These are phyloP conservation scores for Dusona sp. DNA, from an alignment of 2,888 invertebrate genomes.

Conservation along the genomic window DNA sequence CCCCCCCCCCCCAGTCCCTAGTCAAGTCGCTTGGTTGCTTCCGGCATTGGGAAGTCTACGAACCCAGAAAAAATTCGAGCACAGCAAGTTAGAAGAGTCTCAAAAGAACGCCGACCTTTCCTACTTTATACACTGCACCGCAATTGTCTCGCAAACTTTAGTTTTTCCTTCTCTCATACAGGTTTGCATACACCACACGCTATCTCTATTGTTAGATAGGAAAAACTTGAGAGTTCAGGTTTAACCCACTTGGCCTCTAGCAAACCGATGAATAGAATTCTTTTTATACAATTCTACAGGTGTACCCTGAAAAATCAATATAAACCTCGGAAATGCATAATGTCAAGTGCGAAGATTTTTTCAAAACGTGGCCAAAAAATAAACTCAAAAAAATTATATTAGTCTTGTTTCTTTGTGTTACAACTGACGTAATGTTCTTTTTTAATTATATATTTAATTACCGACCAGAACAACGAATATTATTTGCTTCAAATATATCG, in stretches of 20 bases:
- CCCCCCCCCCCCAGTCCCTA: not conserved
- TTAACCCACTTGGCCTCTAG: not conserved
- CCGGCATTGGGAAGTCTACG: constrained; percentile 55
- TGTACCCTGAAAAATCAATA: not conserved
- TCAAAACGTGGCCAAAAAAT: not conserved
- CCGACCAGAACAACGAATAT: too few species aligned
- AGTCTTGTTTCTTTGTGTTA: too few species aligned
- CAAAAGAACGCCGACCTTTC: constrained; percentile 54
- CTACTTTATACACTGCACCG: constrained; percentile 54
- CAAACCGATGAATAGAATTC: constrained; percentile 28
- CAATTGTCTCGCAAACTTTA: constrained; percentile 41
- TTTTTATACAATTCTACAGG: not conserved
- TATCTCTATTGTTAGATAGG: not conserved
- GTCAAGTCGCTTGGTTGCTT: constrained; percentile 65
- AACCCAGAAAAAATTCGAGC: constrained; percentile 63
- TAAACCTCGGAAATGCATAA: not conserved
- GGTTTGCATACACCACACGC: not conserved
- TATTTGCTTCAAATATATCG: too few species aligned
- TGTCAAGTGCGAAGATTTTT: not conserved
- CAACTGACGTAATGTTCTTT: too few species aligned
- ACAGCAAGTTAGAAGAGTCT: constrained; percentile 57
- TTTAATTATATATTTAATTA: too few species aligned
- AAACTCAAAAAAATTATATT: too few species aligned
- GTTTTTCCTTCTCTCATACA: constrained; percentile 16
- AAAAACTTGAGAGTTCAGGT: constrained; percentile 24